phyloP scores from a whole-genome alignment of 2,888 invertebrate species.

The Drosophila melanocephala region DNA sequence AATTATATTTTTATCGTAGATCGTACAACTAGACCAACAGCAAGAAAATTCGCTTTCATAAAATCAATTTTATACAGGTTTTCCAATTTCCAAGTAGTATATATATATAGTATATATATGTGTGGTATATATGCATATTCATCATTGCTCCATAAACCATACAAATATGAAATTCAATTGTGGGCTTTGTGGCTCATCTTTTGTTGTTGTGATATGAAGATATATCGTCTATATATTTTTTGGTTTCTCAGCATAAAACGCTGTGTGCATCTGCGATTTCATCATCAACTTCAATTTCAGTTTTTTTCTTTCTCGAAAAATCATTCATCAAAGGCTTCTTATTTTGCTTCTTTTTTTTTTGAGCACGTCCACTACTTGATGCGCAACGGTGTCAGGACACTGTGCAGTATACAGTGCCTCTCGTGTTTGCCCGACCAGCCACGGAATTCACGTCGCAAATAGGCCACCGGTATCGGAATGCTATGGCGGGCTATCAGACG shows the following conservation, averaged over 20 bases:
- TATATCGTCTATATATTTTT: conserved; percentile 57
- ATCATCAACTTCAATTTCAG: conserved; percentile 44
- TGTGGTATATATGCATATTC: conserved; percentile 28
- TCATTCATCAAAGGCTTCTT: conserved; percentile 47
- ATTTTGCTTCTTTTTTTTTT: conserved; percentile 31
- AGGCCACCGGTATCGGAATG: conserved; percentile 70
- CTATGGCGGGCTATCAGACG: conserved; percentile 82
- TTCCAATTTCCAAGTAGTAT: conserved; percentile 56
- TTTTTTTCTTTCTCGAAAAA: conserved; percentile 39
- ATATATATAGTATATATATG: conserved; percentile 19
- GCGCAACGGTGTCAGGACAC: conserved; percentile 82
- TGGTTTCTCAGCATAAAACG: conserved; percentile 73
- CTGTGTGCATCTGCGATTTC: conserved; percentile 61
- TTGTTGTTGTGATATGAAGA: conserved; percentile 48
- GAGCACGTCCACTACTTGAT: conserved; percentile 76
- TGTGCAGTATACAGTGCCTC: conserved; percentile 84
- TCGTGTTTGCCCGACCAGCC: conserved; percentile 85
- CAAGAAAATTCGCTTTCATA: conserved; percentile 81
- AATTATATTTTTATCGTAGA: conserved; percentile 48
- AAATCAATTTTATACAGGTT: conserved; percentile 61
- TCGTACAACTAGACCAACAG: conserved; percentile 78
- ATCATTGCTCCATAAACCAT: conserved; percentile 32
- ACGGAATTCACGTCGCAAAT: conserved; percentile 80
- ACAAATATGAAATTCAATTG: conserved; percentile 42
- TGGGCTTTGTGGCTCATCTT: conserved; percentile 57